These are phyloP conservation scores for Sminthurinus signatus DNA, from an alignment of 1,140 invertebrate genomes.

Conservation along the genomic window DNA sequence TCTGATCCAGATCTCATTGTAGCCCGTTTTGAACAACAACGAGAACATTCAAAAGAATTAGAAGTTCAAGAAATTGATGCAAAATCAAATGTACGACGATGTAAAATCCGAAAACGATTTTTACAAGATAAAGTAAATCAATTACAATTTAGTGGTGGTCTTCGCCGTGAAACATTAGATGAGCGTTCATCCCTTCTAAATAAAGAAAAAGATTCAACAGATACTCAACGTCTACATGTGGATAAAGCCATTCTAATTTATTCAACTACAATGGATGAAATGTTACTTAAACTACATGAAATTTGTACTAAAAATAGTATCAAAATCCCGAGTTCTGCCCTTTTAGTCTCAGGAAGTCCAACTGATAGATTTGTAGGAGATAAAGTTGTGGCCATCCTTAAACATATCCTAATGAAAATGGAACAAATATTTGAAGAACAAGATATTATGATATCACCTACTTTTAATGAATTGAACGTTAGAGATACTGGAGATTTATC, in stretches of 20 bases:
- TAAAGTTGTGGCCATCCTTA: constrained; percentile 17
- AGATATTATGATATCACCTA: background rate
- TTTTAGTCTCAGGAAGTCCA: background rate
- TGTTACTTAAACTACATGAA: constrained; percentile 26
- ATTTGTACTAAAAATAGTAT: constrained; percentile 28
- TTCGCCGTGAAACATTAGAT: constrained; percentile 32
- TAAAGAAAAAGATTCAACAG: constrained; percentile 19
- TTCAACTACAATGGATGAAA: constrained; percentile 28
- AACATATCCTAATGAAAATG: constrained; percentile 18
- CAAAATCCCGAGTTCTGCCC: background rate
- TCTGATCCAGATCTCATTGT: constrained; percentile 33
- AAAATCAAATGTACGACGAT: constrained; percentile 31
- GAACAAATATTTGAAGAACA: constrained; percentile 27
- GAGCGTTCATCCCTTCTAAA: constrained; percentile 15
- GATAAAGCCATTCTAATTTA: constrained; percentile 24
- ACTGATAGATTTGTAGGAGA: constrained; percentile 14
- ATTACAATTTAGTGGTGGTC: constrained; percentile 35
- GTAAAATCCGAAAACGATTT: constrained; percentile 35
- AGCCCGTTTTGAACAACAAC: constrained; percentile 29
- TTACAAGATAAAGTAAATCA: constrained; percentile 34
- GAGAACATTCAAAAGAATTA: constrained; percentile 27
- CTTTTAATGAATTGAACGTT: background rate
- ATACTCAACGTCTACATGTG: constrained; percentile 14
- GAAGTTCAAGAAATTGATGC: constrained; percentile 23
- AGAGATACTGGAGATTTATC: constrained; percentile 5